A percentile compares a stretch with the other conserved stretches of the same genome.
Conservation (phyloP, 2,888 invertebrate genomes). For the Andricus curvator region DNA sequence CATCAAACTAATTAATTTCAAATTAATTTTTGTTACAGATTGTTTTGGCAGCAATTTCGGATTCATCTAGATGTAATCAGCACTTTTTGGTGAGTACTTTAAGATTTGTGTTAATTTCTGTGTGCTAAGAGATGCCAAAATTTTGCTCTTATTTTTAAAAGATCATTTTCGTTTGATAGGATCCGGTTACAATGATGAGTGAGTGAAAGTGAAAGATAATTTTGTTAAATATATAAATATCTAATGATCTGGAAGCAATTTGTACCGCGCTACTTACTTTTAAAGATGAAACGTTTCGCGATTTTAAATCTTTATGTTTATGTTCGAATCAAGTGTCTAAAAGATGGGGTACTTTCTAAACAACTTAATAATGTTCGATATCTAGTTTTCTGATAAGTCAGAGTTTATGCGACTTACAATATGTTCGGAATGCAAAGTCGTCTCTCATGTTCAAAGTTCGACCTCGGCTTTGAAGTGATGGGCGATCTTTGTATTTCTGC, state of each 20-base stretch:
- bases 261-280: not conserved
- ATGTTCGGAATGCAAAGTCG: not conserved
- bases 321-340: not conserved
- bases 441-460: not conserved
- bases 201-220: not conserved
- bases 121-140: too few species aligned
- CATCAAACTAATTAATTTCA: too few species aligned
- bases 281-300: not conserved
- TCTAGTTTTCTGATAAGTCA: not conserved
- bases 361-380: not conserved
- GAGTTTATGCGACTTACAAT: not conserved
- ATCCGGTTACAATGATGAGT: not conserved
- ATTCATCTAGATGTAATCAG: not conserved
- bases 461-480: not conserved
- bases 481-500: slow-evolving; percentile 51
- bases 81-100: not conserved
- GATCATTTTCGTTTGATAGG: not conserved
- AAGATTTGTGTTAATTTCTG: not conserved
- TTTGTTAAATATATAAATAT: not conserved
- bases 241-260: not conserved
- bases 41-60: not conserved
- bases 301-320: not conserved
- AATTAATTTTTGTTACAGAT: not conserved
- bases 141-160: not conserved
- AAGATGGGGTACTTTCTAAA: not conserved